Evolutionary conservation across 2,888 invertebrate genomes (phyloP).

Genomic region (Acrobasis suavella): DNA sequence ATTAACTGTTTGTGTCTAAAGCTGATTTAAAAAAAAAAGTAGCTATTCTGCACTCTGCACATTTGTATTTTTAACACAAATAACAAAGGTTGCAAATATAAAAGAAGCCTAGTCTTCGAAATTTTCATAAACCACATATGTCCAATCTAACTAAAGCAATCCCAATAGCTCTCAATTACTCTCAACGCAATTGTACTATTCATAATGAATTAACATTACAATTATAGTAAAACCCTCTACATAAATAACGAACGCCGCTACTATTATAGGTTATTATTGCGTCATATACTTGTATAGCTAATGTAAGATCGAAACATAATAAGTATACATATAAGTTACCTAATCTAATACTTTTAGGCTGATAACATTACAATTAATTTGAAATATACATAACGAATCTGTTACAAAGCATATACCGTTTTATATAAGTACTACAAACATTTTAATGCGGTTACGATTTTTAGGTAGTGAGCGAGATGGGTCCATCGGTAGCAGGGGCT

Average conservation of each 20-base stretch:
- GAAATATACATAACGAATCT: not conserved
- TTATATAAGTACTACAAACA: slow-evolving; percentile 10
- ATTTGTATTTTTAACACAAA: not conserved
- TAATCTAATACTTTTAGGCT: not conserved
- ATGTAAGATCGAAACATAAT: not conserved
- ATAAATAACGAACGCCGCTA: not conserved
- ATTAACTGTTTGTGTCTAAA: not conserved
- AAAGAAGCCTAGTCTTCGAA: too few species aligned
- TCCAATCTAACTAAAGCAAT: too few species aligned
- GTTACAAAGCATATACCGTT: too few species aligned
- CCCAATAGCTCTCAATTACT: too few species aligned
- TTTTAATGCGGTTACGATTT: slow-evolving; percentile 32
- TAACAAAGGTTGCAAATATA: too few species aligned
- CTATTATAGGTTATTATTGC: not conserved
- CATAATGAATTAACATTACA: not conserved
- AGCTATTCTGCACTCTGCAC: not conserved
- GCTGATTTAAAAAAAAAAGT: not conserved
- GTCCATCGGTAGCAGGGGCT: slow-evolving; percentile 36
- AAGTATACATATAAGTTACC: not conserved
- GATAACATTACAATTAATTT: slow-evolving; percentile 2
- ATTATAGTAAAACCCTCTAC: not conserved
- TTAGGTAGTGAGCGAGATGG: slow-evolving; percentile 30
- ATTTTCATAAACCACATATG: too few species aligned
- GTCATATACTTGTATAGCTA: not conserved
- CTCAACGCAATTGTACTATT: not conserved